phyloP scores from a whole-genome alignment of 2,888 invertebrate genomes.

The Conistra vaccinii region DNA sequence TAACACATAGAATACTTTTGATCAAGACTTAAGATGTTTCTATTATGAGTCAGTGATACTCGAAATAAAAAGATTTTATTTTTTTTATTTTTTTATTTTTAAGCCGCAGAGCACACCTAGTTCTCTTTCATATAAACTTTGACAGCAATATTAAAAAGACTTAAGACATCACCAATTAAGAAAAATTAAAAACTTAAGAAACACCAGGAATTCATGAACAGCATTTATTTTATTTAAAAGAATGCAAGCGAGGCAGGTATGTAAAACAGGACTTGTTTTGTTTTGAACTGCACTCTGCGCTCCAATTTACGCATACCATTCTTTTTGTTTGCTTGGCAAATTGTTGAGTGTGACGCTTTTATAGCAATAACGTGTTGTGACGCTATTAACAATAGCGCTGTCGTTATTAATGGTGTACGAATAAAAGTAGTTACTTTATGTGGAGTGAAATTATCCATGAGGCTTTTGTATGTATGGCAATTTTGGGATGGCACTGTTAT shows the following conservation, averaged over 20 bases:
- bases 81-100: too few relatives aligned
- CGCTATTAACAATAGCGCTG: slow-evolving; percentile 29
- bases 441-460: background rate
- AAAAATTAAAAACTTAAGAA: too few relatives aligned
- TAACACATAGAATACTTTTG: too few relatives aligned
- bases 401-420: slow-evolving; percentile 26
- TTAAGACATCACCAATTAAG: background rate
- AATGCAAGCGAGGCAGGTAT: slow-evolving; percentile 29
- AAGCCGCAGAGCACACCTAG: too few relatives aligned
- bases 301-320: slow-evolving; percentile 54
- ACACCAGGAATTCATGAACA: background rate
- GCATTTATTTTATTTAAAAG: slow-evolving; percentile 33
- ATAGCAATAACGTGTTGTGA: slow-evolving; percentile 18
- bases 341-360: slow-evolving; percentile 45
- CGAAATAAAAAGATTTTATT: too few relatives aligned
- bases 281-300: slow-evolving; percentile 20
- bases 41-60: too few relatives aligned
- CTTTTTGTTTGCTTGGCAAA: slow-evolving; percentile 49
- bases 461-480: background rate
- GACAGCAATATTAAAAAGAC: background rate
- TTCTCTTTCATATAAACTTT: background rate
- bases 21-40: too few relatives aligned
- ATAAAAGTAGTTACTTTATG: slow-evolving; percentile 20
- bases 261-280: slow-evolving; percentile 37
- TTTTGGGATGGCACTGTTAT: background rate